Evolutionary conservation across 1,140 invertebrate species (phyloP).

Genomic region (Solenopsis invicta): DNA sequence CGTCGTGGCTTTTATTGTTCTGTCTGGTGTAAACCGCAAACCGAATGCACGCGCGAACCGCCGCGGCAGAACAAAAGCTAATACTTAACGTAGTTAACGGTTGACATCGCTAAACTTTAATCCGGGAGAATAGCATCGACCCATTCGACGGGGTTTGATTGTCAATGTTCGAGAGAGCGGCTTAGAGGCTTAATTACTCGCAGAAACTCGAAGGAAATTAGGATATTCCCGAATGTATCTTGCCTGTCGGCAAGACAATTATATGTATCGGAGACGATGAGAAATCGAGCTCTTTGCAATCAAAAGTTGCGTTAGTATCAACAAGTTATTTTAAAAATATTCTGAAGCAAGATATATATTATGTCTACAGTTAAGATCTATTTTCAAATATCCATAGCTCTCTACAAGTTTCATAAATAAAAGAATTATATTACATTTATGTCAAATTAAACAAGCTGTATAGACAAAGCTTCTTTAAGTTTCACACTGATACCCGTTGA

Average conservation of each 20-base stretch:
- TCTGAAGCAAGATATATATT: neutral
- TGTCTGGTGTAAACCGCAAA: conserved; percentile 32
- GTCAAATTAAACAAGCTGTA: neutral
- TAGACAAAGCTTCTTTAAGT: neutral
- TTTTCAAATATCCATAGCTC: neutral
- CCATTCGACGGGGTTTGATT: conserved; percentile 65
- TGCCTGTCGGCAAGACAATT: conserved; percentile 28
- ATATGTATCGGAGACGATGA: neutral
- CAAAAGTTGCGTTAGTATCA: neutral
- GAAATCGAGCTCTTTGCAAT: neutral
- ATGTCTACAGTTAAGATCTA: neutral
- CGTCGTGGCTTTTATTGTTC: conserved; percentile 54
- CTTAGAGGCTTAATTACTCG: conserved; percentile 70
- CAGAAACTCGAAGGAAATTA: conserved; percentile 64
- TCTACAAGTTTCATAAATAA: neutral
- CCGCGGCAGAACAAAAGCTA: conserved; percentile 47
- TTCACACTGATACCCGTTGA: conserved; percentile 68
- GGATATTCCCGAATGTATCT: conserved; percentile 25
- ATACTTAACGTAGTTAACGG: conserved; percentile 60
- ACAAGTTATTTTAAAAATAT: conserved; percentile 4
- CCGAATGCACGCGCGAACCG: conserved; percentile 26
- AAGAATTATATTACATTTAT: neutral
- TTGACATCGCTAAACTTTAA: conserved; percentile 63
- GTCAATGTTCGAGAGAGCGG: conserved; percentile 55
- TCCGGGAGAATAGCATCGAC: conserved; percentile 48